These are phyloP conservation scores for Hypsopygia costalis DNA, from an alignment of 2,888 invertebrate genomes.

Conservation along the genomic window DNA sequence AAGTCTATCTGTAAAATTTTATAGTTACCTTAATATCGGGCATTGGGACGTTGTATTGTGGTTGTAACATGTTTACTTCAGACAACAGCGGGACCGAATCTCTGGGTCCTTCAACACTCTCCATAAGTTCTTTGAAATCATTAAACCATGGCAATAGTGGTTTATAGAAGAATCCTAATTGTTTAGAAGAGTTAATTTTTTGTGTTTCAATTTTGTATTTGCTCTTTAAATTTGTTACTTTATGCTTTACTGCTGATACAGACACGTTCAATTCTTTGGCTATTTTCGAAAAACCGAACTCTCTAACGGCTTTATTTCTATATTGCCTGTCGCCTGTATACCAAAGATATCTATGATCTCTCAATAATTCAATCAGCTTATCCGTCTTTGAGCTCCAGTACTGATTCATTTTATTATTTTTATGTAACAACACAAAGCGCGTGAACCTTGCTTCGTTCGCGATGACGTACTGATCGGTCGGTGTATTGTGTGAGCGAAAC, in stretches of 20 bases:
- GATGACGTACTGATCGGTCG: too few species aligned
- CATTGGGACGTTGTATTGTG: too few species aligned
- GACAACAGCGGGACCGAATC: not conserved
- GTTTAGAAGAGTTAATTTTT: constrained; percentile 14
- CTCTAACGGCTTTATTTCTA: constrained; percentile 1
- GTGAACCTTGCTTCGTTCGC: too few species aligned
- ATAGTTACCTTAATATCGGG: too few species aligned
- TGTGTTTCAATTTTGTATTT: constrained; percentile 16
- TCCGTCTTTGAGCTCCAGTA: too few species aligned
- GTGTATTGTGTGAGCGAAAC: too few species aligned
- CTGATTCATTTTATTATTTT: too few species aligned
- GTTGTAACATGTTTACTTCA: not conserved
- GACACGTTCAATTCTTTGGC: constrained; percentile 2
- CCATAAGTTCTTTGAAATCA: constrained; percentile 9
- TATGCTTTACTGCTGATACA: constrained; percentile 3
- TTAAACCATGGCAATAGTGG: constrained; percentile 18
- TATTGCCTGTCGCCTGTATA: constrained; percentile 2
- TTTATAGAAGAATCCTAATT: constrained; percentile 16
- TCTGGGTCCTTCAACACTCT: constrained; percentile 6
- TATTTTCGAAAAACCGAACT: constrained; percentile 9
- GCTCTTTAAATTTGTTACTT: constrained; percentile 14
- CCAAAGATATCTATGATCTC: constrained; percentile 3
- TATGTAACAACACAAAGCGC: too few species aligned
- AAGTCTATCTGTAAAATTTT: too few species aligned
- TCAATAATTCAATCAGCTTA: not conserved